Evolutionary conservation across 2,797 vertebrate species (phyloP).

Genomic region (Rhynchonycteris naso): DNA sequence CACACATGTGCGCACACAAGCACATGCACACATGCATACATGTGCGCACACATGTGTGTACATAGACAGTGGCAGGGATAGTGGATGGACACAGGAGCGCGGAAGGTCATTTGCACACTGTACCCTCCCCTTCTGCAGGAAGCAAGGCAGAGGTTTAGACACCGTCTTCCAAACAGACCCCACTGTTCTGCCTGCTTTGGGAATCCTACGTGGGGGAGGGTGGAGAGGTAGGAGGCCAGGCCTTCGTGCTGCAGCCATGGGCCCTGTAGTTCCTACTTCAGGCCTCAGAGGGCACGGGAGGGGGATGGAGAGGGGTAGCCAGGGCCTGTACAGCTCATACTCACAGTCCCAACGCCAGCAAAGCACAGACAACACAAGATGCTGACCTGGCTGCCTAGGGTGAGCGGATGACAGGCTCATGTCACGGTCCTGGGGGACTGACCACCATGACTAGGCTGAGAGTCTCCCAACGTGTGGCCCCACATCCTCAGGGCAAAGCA

Average conservation of each 20-base stretch:
- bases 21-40: not conserved
- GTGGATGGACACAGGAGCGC: not conserved
- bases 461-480: not conserved
- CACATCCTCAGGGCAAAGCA: not conserved
- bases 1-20: not conserved
- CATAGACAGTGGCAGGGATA: not conserved
- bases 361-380: not conserved
- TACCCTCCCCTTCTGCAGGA: not conserved
- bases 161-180: not conserved
- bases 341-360: not conserved
- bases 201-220: not conserved
- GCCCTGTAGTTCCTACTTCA: accelerated
- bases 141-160: not conserved
- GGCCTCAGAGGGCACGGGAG: not conserved
- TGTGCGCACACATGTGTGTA: not conserved
- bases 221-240: not conserved
- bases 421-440: no score
- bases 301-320: accelerated
- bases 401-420: not conserved
- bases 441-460: accelerated
- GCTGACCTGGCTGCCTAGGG: not conserved
- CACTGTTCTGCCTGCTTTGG: not conserved
- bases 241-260: not conserved
- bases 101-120: not conserved
- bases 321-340: not conserved